Percentiles rank a stretch among this genome's conserved stretches.
Conservation (phyloP, 2,797 vertebrate genomes). For the Hypotaenidia philippensis region DNA sequence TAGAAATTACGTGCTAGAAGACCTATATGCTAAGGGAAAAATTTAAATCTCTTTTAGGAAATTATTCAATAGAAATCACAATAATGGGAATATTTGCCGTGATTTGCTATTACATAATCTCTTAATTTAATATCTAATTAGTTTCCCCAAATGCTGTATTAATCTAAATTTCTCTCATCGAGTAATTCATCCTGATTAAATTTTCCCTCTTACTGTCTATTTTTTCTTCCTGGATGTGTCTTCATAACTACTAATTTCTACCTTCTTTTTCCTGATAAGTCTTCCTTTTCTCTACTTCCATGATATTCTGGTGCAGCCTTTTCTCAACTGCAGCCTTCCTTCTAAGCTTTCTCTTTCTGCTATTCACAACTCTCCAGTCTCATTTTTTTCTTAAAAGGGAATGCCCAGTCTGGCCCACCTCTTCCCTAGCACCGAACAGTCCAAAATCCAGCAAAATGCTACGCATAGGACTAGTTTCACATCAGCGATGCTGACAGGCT, state of each 20-base stretch:
- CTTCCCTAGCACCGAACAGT: neutral
- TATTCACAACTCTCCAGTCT: neutral
- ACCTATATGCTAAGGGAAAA: neutral
- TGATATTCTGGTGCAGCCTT: neutral
- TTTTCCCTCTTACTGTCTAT: neutral
- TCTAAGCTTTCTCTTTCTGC: neutral
- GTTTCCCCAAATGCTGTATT: slow-evolving; percentile 1
- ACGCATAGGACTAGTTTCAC: neutral
- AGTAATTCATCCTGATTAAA: slow-evolving; percentile 17
- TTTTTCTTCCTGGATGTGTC: neutral
- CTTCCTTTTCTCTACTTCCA: neutral
- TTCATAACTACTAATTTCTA: neutral
- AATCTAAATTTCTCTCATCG: slow-evolving; percentile 31
- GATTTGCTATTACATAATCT: neutral
- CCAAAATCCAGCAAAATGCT: neutral
- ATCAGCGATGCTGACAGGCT: neutral
- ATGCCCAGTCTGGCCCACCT: neutral
- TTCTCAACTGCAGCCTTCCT: neutral
- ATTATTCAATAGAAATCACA: neutral
- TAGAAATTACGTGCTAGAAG: neutral
- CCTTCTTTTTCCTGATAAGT: neutral
- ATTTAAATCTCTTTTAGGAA: neutral
- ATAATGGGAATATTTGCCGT: neutral
- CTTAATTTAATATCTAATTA: slow-evolving; percentile 34
- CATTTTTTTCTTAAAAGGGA: neutral